Evolutionary conservation across 2,888 invertebrate genomes (phyloP), one percentile per base, ranked within the genome.

Genomic region (Galerucella nymphaeae): DNA sequence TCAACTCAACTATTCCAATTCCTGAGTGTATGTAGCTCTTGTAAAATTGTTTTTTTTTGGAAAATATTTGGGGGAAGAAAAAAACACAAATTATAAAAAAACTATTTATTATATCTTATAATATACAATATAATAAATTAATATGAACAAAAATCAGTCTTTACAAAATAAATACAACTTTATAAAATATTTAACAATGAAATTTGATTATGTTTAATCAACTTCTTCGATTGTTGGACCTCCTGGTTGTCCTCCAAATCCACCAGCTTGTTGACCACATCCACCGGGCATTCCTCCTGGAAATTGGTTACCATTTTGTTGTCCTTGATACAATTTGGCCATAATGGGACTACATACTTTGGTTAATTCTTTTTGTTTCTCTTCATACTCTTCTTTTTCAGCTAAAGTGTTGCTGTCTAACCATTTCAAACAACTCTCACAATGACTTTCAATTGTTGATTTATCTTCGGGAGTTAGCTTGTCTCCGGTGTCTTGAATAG

Each of bases 351-450:
- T 85, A 79, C 88, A 88, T 16, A 83, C 69, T 48, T 84, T 83
- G 1, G 85, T 85, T 16, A 88, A 65, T 65, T 90, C 89, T 76
- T 89, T 88, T 75, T 89, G 83, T 82, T 90, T 91, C 73, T 90
- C 88, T 73, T 91, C 90, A 79, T 89, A 92, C 80, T 93, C 92
- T 0, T 90, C 91, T 80, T 90, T 90, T 71, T 92, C 92, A 6
- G 92, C 93, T 66, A 91, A 83, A 13, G 89, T 86, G 83, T 93
- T 93, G 67, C 85, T 87, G 77, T 93, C 93, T 74, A 93, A 84
- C 93, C 93, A 93, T 66, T 87, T 87, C 65, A 93, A 82, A 45
- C 88, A 87, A 2, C 90, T 90, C 0, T 90, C 89, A 80, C 91
- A 91, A 75, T 88, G 87, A 59, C 85, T 84, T 55, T 84, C 83